Conservation (phyloP, 2,888 invertebrate genomes). For the Bellardia bayeri region DNA sequence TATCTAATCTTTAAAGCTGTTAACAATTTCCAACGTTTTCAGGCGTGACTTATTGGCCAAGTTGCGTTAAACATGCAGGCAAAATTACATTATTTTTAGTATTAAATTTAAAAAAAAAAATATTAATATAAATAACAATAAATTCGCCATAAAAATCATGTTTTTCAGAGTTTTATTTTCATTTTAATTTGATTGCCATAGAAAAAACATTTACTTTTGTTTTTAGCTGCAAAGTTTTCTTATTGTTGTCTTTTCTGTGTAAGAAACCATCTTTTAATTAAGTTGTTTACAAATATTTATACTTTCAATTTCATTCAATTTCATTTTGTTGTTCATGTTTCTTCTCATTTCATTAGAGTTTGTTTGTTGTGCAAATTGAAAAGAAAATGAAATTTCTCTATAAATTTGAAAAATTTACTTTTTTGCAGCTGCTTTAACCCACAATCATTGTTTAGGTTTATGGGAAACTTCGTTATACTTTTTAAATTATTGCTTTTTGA, state of each 20-base stretch:
- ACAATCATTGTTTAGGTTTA: constrained; percentile 40
- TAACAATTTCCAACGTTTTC: constrained; percentile 46
- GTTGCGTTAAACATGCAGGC: constrained; percentile 57
- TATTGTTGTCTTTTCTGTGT: not conserved
- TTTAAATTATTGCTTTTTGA: not conserved
- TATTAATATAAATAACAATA: not conserved
- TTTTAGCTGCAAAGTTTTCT: not conserved
- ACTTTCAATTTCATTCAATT: constrained; percentile 36
- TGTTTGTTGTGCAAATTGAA: constrained; percentile 11
- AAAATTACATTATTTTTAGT: constrained; percentile 49
- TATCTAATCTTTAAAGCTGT: constrained; percentile 1
- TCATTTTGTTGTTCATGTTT: constrained; percentile 14
- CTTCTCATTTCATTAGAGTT: constrained; percentile 12
- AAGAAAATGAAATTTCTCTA: constrained; percentile 32
- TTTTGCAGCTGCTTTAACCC: constrained; percentile 13
- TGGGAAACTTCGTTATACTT: constrained; percentile 30
- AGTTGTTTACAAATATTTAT: constrained; percentile 39
- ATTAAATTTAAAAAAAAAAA: not conserved
- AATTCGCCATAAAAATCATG: constrained; percentile 6
- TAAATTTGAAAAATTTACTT: constrained; percentile 33
- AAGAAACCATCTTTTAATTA: constrained; percentile 45
- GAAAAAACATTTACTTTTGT: not conserved
- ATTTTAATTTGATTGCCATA: constrained; percentile 23
- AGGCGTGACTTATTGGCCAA: constrained; percentile 56
- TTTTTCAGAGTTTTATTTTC: constrained; percentile 21